Evolutionary conservation across 1,140 invertebrate genomes (phyloP).

Genomic region (Leguminivora glycinivorella): DNA sequence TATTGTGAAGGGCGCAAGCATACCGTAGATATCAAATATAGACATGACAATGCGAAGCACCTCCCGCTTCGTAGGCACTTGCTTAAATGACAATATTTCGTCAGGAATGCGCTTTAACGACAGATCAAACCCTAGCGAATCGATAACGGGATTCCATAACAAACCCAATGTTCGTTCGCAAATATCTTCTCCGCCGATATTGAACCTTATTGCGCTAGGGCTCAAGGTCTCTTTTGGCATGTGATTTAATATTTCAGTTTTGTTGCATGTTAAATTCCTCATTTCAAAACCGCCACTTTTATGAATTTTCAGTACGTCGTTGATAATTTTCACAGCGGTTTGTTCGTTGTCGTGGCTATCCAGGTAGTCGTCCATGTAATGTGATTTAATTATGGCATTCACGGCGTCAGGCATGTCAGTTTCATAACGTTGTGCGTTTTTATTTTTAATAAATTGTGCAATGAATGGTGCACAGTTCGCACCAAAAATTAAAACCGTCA

Average conservation of each 20-base stretch:
- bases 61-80: conserved; percentile 8
- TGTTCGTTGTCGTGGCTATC: conserved; percentile 16
- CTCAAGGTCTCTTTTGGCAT: conserved; percentile 20
- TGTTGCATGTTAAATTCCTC: neutral
- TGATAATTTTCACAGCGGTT: neutral
- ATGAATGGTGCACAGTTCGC: too few species aligned
- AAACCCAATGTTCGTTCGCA: conserved; percentile 27
- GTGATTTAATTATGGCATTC: conserved; percentile 25
- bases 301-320: neutral
- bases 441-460: conserved; percentile 29
- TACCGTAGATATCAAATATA: neutral
- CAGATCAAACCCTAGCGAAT: conserved; percentile 11
- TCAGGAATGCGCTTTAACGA: conserved; percentile 5
- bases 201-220: conserved; percentile 2
- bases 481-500: neutral
- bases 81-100: neutral
- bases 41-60: conserved; percentile 7
- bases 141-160: neutral
- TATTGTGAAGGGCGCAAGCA: neutral
- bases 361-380: conserved; percentile 34
- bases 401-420: neutral
- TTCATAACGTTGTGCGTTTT: conserved; percentile 26
- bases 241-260: neutral
- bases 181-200: neutral
- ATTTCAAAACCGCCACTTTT: neutral